Base-by-base conservation (phyloP, 2,888 invertebrate genomes). In the Phengaris arion region DNA sequence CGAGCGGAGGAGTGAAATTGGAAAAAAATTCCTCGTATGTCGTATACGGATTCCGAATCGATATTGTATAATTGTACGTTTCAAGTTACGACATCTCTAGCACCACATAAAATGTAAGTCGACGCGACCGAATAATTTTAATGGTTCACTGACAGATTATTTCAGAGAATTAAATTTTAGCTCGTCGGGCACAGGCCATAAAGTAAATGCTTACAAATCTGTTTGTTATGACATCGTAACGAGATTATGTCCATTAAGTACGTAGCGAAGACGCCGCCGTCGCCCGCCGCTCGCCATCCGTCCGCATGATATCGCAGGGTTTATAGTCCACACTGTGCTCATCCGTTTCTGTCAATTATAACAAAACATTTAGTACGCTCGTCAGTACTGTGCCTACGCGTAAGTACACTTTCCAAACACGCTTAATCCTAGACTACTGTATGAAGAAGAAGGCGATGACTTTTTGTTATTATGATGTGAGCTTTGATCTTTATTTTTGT, bases 141-240 rank as follows among this genome's bases (percentile, higher is more conserved):
- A 92, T 90, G 86, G 89, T 85, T 83, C 84, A 85, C 89, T 91
- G 90, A 92, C 92, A 89, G 89, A 93, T 93, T 92, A 93, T 93
- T 93, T 91, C 93, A 88, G 90, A 92, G 91, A 93, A 93, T 93
- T 93, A 92, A 93, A 93, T 93, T 93, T 93, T 86, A 91, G 92
- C 91, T 91, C 91, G 88, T 93, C 87, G 92, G 92, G 92, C 93
- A 92, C 93, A 91, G 91, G 86, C 86, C 92, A 92, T 93, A 93
- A 93, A 93, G 89, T 91, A 88, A 88, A 84, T 93, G 93, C 93
- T 93, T 93, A 93, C 93, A 93, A 93, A 93, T 93, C 93, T 93
- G 91, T 92, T 93, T 92, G 92, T 93, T 93, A 93, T 91, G 93
- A 90, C 92, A 92, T 93, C 93, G 92, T 93, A 90, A 93, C 91